phyloP scores from a whole-genome alignment of 2,797 vertebrate genomes.

The Epinephelus awoara region DNA sequence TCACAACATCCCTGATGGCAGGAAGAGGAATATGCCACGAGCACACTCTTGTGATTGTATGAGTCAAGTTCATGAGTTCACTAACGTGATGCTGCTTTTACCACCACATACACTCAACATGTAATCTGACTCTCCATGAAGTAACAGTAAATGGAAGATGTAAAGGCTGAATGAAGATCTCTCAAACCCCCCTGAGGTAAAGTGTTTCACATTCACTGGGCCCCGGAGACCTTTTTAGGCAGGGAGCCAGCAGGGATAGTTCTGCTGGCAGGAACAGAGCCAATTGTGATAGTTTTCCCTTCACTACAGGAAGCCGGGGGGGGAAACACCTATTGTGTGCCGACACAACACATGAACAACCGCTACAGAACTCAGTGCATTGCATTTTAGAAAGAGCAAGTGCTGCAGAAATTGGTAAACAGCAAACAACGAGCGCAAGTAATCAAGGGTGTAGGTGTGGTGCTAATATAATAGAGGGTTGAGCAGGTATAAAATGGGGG shows the following conservation, averaged over 20 bases:
- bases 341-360: slow-evolving; percentile 69
- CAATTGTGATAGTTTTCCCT: slow-evolving; percentile 70
- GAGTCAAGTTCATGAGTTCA: slow-evolving; percentile 45
- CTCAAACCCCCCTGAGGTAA: slow-evolving; percentile 49
- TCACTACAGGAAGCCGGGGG: slow-evolving; percentile 77
- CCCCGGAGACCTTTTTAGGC: slow-evolving; percentile 71
- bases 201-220: slow-evolving; percentile 57
- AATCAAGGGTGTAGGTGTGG: background rate
- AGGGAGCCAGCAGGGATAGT: slow-evolving; percentile 66
- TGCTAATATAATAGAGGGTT: too few species aligned
- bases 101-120: background rate
- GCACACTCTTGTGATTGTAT: slow-evolving; percentile 30
- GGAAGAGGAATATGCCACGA: background rate
- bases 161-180: slow-evolving; percentile 44
- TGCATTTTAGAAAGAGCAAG: slow-evolving; percentile 69
- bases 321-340: slow-evolving; percentile 78
- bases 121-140: slow-evolving; percentile 43
- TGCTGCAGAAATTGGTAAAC: slow-evolving; percentile 47
- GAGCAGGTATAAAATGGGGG: too few species aligned
- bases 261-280: slow-evolving; percentile 61
- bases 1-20: background rate
- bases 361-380: slow-evolving; percentile 49
- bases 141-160: slow-evolving; percentile 42
- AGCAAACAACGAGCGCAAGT: slow-evolving; percentile 19
- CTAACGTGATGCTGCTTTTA: slow-evolving; percentile 1